Percentiles rank a stretch among this genome's conserved stretches.
phyloP scores from a whole-genome alignment of 2,888 invertebrate species.

The Drosophila sordidapex region DNA sequence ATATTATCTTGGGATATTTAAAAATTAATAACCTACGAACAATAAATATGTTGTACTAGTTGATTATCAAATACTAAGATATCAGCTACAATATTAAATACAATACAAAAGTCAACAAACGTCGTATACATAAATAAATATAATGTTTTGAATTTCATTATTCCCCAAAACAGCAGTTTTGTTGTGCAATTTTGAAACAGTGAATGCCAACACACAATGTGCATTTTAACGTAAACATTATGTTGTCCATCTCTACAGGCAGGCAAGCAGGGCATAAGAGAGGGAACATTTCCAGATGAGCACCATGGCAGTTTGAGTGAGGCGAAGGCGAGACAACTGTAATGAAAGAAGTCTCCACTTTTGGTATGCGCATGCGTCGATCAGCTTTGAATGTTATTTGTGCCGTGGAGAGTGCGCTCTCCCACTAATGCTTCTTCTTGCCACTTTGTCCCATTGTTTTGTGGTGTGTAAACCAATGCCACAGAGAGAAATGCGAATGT shows the following conservation, averaged over 20 bases:
- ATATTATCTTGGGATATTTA: neutral
- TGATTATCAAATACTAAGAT: neutral
- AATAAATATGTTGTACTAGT: neutral
- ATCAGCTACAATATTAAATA: neutral
- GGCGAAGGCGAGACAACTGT: conserved; percentile 18
- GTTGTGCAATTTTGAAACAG: conserved; percentile 1
- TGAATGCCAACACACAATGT: conserved; percentile 51
- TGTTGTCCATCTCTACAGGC: conserved; percentile 40
- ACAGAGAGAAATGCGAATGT: conserved; percentile 56
- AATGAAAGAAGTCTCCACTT: conserved; percentile 53
- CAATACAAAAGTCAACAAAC: neutral
- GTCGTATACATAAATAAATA: neutral
- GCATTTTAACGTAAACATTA: conserved; percentile 75
- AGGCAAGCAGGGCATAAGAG: conserved; percentile 4
- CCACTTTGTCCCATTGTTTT: conserved; percentile 31
- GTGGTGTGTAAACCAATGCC: conserved; percentile 46
- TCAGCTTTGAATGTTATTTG: conserved; percentile 22
- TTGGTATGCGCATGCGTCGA: conserved; percentile 43
- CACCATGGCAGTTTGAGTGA: neutral
- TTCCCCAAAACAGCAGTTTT: neutral
- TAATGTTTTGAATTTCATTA: neutral
- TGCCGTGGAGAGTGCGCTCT: conserved; percentile 41
- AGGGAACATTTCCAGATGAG: conserved; percentile 34
- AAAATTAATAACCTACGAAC: neutral
- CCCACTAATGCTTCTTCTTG: conserved; percentile 30